Base-by-base conservation (phyloP, 2,797 vertebrate genomes). In the Diglossa cyanea region DNA sequence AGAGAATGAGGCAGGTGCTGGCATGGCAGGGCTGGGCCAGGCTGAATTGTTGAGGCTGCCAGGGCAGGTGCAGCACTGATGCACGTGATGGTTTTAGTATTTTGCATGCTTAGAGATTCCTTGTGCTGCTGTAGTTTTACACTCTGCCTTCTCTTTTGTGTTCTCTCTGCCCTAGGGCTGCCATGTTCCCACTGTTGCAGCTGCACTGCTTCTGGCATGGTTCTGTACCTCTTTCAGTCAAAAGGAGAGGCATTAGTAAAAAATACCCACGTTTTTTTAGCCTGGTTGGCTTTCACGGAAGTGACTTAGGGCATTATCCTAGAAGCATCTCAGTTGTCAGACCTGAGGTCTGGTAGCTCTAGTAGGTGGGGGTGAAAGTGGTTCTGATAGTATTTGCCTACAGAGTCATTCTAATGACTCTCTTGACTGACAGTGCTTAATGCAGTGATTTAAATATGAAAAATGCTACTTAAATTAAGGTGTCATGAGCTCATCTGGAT, bases 371-470 rank as follows among this genome's bases (percentile, higher is more conserved):
- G 8, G 30, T 74, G 78, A 67, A 91, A 73, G 44, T 76, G 30
- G 5, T 60, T 93, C 71, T 63, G 48, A 21, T 73, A 73, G n/a
- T 86, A 60, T 75, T 96, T 94, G 70, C 70, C 40, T 78, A 35
- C 66, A 63, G 35, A 65, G 31, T 82, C 33, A 8, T 81, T 88
- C 57, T 92, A 67, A 79, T 86, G n/a, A 76, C 45, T 83, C 25
- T 90, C 48, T 63, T 90, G 91, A 86, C 44, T 70, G 91, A 24
- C 71, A 67, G 48, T 3, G 9, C 60, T 84, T 93, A 93, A 84
- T 81, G 61, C 33, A 47, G 70, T 20, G 40, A 71, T 94, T 94
- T 82, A 71, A 95, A 78, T 92, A 76, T 93, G 86, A 89, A 93
- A 93, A 79, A 85, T 63, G 47, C 51, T 76, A 19, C 82, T 86